phyloP scores from a whole-genome alignment of 2,888 invertebrate species.

The Leucophenga maculata region DNA sequence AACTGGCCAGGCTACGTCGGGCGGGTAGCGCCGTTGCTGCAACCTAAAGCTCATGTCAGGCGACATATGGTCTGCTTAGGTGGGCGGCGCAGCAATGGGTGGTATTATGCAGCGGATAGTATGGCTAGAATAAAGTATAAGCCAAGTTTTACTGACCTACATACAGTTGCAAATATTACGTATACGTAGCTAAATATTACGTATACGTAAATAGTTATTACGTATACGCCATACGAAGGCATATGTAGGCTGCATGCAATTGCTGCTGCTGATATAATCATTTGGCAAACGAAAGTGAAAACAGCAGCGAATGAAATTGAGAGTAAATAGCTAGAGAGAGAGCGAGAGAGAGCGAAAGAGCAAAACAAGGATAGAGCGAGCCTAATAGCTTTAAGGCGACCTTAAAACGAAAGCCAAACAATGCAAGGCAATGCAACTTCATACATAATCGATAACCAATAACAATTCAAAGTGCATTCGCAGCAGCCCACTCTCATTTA shows the following conservation, averaged over 20 bases:
- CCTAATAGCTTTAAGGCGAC: neutral
- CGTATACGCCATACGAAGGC: neutral
- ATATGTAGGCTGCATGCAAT: neutral
- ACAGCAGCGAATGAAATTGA: neutral
- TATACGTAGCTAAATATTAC: neutral
- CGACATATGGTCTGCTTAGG: neutral
- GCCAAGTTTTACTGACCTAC: neutral
- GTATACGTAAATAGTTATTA: neutral
- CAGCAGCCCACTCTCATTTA: too few relatives aligned
- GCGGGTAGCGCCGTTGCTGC: neutral
- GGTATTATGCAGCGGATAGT: constrained; percentile 16
- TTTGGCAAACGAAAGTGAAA: too few relatives aligned
- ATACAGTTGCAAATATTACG: neutral
- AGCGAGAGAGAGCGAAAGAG: neutral
- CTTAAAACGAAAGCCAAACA: neutral
- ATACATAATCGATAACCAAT: too few relatives aligned
- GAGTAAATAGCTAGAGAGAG: neutral
- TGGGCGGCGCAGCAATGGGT: constrained; percentile 1
- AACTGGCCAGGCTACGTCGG: neutral
- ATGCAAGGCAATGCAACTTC: too few relatives aligned
- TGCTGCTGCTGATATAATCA: too few relatives aligned
- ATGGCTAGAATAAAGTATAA: too few relatives aligned
- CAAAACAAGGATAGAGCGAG: neutral
- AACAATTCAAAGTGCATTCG: too few relatives aligned
- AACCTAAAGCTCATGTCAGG: too few relatives aligned